Base-by-base conservation (phyloP, 2,888 invertebrate species). In the Drosophila ochracea region DNA sequence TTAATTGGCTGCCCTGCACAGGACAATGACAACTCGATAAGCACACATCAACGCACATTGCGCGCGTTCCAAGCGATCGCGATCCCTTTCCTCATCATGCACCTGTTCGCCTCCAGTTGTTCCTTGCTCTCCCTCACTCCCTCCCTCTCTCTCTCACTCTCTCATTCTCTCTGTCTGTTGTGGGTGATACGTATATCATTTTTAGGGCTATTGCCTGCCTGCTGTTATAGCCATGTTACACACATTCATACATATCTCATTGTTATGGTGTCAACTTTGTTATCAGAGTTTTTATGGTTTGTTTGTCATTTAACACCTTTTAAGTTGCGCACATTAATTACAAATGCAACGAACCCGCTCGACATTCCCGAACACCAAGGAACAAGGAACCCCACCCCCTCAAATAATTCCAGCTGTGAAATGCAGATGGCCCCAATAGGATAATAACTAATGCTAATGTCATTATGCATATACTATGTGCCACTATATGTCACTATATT, bases 301-400 rank as follows among this genome's bases (percentile, higher is more conserved):
- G 90, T 90, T 91, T 91, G 91, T 90, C 91, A 88, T 84, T 91
- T 90, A 91, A 91, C 90, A 91, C 90, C 90, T 90, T 91, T 86
- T 69, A 74, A 77, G 78, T 76, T 76, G 83, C 54, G 79, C 80
- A 76, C 91, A 89, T 91, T 87, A 88, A 91, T 91, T 91, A 87
- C 68, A 80, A 91, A 78, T 64, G 75, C 91, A 91, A 76, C 85
- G 73, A 87, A 83, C 90, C 90, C 66, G 66, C 60, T 66, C 74
- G 66, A 84, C 73, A 74, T 43, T 78, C 55, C 47, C 62, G 25
- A 68, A 19, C 31, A 52, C 41, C 30, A 28, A 28, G 47, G 25
- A 25, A 47, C 28, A 3, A 3, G 16, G 13, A 35, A 16, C 3
- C 50, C 1, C 50, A 16, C 5, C 50, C 28, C 10, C 30, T 19